Conservation (phyloP, 1,140 invertebrate species). For the Lerema accius region DNA sequence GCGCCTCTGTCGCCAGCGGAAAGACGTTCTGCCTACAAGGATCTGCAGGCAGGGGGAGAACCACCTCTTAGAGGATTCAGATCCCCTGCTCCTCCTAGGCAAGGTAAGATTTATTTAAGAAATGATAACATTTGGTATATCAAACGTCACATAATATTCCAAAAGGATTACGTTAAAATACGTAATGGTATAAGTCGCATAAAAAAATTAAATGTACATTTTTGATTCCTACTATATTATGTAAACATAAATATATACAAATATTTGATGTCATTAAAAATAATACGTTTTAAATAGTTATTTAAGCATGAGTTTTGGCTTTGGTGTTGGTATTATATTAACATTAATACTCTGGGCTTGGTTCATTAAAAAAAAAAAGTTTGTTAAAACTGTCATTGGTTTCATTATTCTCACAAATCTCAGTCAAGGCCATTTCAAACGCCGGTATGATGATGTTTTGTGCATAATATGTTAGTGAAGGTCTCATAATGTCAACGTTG, state of each 20-base stretch:
- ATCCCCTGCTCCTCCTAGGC: conserved; percentile 89
- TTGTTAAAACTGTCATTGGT: conserved; percentile 2
- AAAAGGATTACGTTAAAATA: no score
- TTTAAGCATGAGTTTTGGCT: conserved; percentile 29
- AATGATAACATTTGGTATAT: no score
- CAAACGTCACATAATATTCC: no score
- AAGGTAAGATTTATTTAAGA: conserved; percentile 57
- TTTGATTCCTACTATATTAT: no score
- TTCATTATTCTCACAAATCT: conserved; percentile 33
- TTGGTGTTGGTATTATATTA: conserved; percentile 35
- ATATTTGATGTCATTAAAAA: no score
- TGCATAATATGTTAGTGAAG: conserved; percentile 57
- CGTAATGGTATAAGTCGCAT: no score
- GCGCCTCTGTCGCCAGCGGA: conserved; percentile 90
- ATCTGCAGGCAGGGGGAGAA: conserved; percentile 94
- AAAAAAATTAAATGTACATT: no score
- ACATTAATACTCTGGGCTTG: conserved; percentile 1
- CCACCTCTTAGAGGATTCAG: conserved; percentile 93
- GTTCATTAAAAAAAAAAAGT: conserved; percentile 5
- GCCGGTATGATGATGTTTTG: conserved; percentile 41
- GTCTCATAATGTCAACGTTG: conserved; percentile 58
- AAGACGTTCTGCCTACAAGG: conserved; percentile 91
- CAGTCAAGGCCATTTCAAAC: conserved; percentile 55
- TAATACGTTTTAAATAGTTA: no score
- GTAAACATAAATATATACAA: no score